Percentiles rank a stretch among this genome's conserved stretches.
Evolutionary conservation across 53 echinoderm and acorn worm species (phyloP).

Genomic region (Pentamera pediparva): DNA sequence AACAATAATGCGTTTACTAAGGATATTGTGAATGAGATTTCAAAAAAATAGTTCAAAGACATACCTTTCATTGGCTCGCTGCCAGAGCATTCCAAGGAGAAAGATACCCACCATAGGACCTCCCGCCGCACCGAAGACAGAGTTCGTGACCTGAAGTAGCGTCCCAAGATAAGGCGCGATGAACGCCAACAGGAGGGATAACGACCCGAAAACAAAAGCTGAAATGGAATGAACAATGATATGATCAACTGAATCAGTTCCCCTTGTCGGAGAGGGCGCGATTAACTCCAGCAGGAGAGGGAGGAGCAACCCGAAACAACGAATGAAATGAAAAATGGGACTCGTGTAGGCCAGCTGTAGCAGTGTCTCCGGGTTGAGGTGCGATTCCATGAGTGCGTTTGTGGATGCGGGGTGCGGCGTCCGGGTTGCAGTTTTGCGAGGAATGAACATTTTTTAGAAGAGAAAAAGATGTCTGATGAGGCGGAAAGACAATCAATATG

Average conservation of each 20-base stretch:
- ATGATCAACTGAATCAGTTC: not conserved
- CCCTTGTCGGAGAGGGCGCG: not conserved
- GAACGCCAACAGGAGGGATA: constrained; percentile 47
- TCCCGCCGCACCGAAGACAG: constrained; percentile 40
- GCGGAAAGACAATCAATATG: too few relatives aligned
- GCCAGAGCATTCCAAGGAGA: constrained; percentile 51
- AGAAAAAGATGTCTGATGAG: too few relatives aligned
- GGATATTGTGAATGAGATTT: too few relatives aligned
- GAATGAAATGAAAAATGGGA: not conserved
- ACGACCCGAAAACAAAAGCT: constrained; percentile 42
- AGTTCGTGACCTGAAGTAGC: constrained; percentile 39
- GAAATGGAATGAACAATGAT: not conserved
- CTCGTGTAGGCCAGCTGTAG: too few relatives aligned
- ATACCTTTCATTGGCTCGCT: constrained; percentile 45
- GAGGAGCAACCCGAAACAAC: not conserved
- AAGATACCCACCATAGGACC: constrained; percentile 51
- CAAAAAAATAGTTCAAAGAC: too few relatives aligned
- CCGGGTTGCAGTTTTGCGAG: too few relatives aligned
- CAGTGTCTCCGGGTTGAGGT: too few relatives aligned
- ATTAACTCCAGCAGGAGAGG: not conserved
- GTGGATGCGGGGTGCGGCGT: too few relatives aligned
- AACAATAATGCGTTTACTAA: too few relatives aligned
- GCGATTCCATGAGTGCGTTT: too few relatives aligned
- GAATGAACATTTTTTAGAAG: too few relatives aligned
- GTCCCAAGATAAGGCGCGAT: constrained; percentile 43